These are phyloP conservation scores for Phania funesta DNA, from an alignment of 2,888 invertebrate genomes.

Conservation along the genomic window DNA sequence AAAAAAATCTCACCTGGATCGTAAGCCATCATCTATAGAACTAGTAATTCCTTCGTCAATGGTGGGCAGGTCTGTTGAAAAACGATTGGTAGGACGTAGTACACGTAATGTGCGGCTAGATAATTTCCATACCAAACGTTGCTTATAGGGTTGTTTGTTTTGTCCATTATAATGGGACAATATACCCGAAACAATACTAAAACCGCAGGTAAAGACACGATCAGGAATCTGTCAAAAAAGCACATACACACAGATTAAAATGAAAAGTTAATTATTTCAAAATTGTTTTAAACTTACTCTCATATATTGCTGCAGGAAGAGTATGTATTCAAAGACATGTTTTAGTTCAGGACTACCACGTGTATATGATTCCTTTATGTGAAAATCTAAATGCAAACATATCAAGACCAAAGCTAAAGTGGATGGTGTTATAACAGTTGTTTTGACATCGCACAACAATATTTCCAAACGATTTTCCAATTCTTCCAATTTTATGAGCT, in stretches of 20 bases:
- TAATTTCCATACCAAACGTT: slow-evolving; percentile 88
- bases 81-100: slow-evolving; percentile 87
- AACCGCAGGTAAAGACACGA: slow-evolving; percentile 84
- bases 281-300: slow-evolving; percentile 82
- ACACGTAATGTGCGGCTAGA: slow-evolving; percentile 86
- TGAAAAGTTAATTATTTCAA: background rate
- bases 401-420: slow-evolving; percentile 90
- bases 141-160: slow-evolving; percentile 85
- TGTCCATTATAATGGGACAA: slow-evolving; percentile 87
- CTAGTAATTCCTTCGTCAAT: slow-evolving; percentile 85
- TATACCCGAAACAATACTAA: slow-evolving; percentile 84
- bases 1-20: slow-evolving; percentile 76
- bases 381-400: slow-evolving; percentile 85
- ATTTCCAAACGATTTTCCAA: slow-evolving; percentile 87
- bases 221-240: slow-evolving; percentile 84
- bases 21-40: slow-evolving; percentile 78
- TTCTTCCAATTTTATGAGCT: slow-evolving; percentile 83
- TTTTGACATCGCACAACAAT: slow-evolving; percentile 87
- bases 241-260: background rate
- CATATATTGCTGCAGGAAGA: slow-evolving; percentile 86
- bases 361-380: slow-evolving; percentile 80
- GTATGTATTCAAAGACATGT: slow-evolving; percentile 86
- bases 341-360: slow-evolving; percentile 82
- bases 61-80: slow-evolving; percentile 87
- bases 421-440: slow-evolving; percentile 87